phyloP scores from a whole-genome alignment of 1,140 invertebrate species.

The Acromyrmex heyeri region DNA sequence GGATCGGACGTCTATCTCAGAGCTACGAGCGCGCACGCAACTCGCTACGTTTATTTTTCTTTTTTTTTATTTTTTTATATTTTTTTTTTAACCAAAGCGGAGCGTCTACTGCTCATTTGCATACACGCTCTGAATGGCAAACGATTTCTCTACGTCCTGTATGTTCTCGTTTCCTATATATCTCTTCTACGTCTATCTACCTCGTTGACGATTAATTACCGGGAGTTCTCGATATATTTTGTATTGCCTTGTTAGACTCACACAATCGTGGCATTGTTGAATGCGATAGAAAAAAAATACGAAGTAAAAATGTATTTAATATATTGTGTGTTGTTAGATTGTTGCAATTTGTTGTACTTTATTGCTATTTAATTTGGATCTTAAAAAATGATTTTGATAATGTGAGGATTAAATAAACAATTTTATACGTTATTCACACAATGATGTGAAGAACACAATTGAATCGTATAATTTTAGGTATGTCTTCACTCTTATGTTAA shows the following conservation, averaged over 20 bases:
- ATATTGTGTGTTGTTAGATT: not conserved
- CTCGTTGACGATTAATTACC: slow-evolving; percentile 68
- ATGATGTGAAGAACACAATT: not conserved
- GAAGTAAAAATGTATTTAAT: not conserved
- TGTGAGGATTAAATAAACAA: not conserved
- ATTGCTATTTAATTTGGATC: not conserved
- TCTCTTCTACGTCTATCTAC: slow-evolving; percentile 52
- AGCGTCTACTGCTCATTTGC: slow-evolving; percentile 73
- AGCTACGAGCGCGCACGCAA: slow-evolving; percentile 68
- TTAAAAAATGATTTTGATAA: not conserved
- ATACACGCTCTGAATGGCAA: slow-evolving; percentile 72
- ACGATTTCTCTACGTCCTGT: slow-evolving; percentile 61
- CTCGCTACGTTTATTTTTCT: slow-evolving; percentile 44
- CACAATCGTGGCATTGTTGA: not conserved
- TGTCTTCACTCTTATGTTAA: not conserved
- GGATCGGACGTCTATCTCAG: slow-evolving; percentile 69
- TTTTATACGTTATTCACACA: not conserved
- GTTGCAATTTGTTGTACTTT: not conserved
- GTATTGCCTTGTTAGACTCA: not conserved
- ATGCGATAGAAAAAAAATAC: not conserved
- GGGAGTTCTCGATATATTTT: slow-evolving; percentile 29
- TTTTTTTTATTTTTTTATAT: slow-evolving; percentile 31
- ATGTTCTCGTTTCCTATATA: slow-evolving; percentile 19
- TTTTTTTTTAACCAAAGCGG: slow-evolving; percentile 58
- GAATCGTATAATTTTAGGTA: not conserved